Conservation (phyloP, 1,140 invertebrate genomes). For the Drosophila gunungcola region DNA sequence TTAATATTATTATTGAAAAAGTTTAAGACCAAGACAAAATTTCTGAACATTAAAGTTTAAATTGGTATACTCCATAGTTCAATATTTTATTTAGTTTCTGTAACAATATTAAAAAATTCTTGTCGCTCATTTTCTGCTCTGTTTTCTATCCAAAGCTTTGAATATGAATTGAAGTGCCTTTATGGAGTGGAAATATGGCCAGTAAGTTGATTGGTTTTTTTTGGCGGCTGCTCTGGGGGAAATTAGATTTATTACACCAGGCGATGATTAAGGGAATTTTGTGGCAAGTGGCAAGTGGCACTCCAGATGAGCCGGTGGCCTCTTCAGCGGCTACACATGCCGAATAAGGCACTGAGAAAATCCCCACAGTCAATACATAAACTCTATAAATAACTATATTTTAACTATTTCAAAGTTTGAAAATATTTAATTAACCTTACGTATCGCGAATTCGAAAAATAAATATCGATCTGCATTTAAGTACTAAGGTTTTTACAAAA, state of each 20-base stretch:
- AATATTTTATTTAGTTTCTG: no score
- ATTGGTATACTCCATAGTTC: no score
- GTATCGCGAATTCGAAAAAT: no score
- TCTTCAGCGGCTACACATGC: conserved; percentile 6
- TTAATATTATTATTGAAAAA: no score
- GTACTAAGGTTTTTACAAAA: no score
- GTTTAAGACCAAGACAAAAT: no score
- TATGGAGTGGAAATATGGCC: conserved; percentile 18
- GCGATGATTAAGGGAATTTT: conserved; percentile 70
- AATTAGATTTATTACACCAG: conserved; percentile 65
- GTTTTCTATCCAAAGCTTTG: neutral
- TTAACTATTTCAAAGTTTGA: no score
- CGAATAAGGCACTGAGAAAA: conserved; percentile 1
- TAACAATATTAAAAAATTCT: neutral
- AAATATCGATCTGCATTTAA: no score
- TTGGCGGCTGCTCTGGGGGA: conserved; percentile 46
- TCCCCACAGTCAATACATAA: no score
- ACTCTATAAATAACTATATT: no score
- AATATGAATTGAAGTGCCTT: conserved; percentile 2
- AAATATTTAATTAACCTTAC: no score
- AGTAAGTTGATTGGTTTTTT: conserved; percentile 35
- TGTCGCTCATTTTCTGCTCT: neutral
- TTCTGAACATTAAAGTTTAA: no score
- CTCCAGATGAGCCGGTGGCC: conserved; percentile 25
- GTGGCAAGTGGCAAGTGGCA: conserved; percentile 47